Percentiles rank a stretch among this genome's conserved stretches.
Evolutionary conservation across 2,113 vertebrate genomes (phyloP).

Genomic region (Lethenteron reissneri): DNA sequence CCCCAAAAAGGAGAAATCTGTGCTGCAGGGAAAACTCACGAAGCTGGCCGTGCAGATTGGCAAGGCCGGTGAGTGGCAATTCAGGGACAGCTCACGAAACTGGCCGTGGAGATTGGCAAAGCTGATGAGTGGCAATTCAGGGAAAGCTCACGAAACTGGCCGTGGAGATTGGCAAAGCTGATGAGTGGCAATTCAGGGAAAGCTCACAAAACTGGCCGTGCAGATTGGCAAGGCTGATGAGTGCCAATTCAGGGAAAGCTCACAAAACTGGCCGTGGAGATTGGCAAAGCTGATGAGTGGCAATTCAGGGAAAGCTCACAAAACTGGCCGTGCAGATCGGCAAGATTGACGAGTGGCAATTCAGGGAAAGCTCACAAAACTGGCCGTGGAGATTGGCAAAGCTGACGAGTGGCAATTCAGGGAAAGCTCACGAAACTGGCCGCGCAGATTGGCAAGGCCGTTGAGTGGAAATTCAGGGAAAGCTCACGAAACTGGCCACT

Average conservation of each 20-base stretch:
- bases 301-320: slow-evolving; percentile 85
- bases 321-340: slow-evolving; percentile 74
- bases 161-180: slow-evolving; percentile 74
- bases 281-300: slow-evolving; percentile 49
- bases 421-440: slow-evolving; percentile 78
- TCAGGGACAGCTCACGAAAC: slow-evolving; percentile 70
- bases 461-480: slow-evolving; percentile 37
- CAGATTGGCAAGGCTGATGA: too few relatives aligned
- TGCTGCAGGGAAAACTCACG: slow-evolving; percentile 86
- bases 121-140: slow-evolving; percentile 48
- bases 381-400: slow-evolving; percentile 92
- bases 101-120: slow-evolving; percentile 87
- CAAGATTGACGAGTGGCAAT: slow-evolving; percentile 47
- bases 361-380: slow-evolving; percentile 71
- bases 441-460: slow-evolving; percentile 74
- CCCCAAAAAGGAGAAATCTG: slow-evolving; percentile 79
- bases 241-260: slow-evolving; percentile 88
- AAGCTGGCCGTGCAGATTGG: slow-evolving; percentile 75
- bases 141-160: slow-evolving; percentile 79
- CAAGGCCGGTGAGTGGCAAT: slow-evolving; percentile 51
- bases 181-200: slow-evolving; percentile 56
- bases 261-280: slow-evolving; percentile 67
- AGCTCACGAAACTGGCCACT: slow-evolving; percentile 47
- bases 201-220: too few relatives aligned
- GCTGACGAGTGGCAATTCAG: slow-evolving; percentile 40